Percentiles rank a stretch among this genome's conserved stretches.
These are phyloP conservation scores for Thalassophryne amazonica DNA, from an alignment of 2,797 vertebrate species.

Conservation along the genomic window DNA sequence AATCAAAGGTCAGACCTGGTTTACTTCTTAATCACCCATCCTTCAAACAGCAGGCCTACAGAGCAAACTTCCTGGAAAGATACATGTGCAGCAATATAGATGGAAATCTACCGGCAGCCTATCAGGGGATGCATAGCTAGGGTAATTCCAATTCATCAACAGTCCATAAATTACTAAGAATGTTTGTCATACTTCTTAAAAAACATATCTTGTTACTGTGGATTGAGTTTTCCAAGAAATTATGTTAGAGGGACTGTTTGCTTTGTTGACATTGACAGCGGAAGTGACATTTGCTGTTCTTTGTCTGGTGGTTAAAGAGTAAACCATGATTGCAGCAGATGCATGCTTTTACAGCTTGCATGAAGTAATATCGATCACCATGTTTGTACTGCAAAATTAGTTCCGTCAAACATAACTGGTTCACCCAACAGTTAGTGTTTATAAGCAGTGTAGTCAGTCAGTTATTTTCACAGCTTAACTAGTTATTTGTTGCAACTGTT, in stretches of 20 bases:
- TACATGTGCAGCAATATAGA: conserved; percentile 42
- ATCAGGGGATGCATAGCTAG: conserved; percentile 19
- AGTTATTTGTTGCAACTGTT: neutral
- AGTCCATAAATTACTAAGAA: neutral
- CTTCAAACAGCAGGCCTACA: conserved; percentile 67
- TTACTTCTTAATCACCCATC: conserved; percentile 70
- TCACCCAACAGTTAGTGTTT: neutral
- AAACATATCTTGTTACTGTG: neutral
- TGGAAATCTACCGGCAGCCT: too few relatives aligned
- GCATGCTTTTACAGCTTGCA: conserved; percentile 7
- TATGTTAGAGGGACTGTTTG: neutral
- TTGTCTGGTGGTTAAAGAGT: conserved; percentile 20
- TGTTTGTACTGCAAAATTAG: neutral
- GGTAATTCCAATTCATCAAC: neutral
- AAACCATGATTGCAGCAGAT: neutral
- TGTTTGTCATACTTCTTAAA: neutral
- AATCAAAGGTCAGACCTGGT: conserved; percentile 73
- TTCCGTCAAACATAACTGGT: neutral
- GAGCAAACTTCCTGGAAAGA: conserved; percentile 46
- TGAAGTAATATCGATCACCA: conserved; percentile 18
- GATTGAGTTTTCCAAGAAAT: neutral
- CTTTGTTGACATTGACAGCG: conserved; percentile 1
- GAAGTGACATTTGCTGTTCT: conserved; percentile 13
- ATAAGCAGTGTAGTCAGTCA: neutral
- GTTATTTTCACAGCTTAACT: conserved; percentile 3